Base-by-base conservation (phyloP, 2,797 vertebrate genomes). In the Pangasius mekongensis region DNA sequence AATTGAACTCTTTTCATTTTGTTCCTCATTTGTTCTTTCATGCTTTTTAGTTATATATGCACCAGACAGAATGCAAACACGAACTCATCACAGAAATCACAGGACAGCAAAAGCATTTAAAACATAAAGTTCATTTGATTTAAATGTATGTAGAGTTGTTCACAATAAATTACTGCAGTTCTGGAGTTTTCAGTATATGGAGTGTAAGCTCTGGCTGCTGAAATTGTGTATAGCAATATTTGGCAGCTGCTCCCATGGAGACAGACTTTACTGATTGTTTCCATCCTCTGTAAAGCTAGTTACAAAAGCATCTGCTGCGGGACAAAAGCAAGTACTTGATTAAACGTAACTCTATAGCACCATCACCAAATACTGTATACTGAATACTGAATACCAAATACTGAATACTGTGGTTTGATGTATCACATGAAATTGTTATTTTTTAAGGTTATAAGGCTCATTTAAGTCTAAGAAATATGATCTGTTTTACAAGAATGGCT, bases 221-320 rank as follows among this genome's bases (percentile, higher is more conserved):
- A 91, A 73, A 89, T 90, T 92, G 94, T 95, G 94, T 94, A 92
- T 89, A 92, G 89, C 84, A 87, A 84, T 93, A 92, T 94, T 94
- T 94, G 92, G 92, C 94, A 92, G 93, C 30, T 58, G 90, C 93
- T 91, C 73, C 91, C 93, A 92, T 93, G 91, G 94, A 94, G 92
- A 95, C 90, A 91, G 90, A 91, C 87, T 87, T 83, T 87, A 77
- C 86, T 93, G 94, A 95, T 95, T 92, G 92, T 94, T 95, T 94
- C 95, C 95, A 95, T 93, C 93, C 92, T 92, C 83, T 74, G 77
- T 56, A 91, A 90, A 86, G 83, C 85, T 90, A 87, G 91, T 90
- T 90, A 84, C 89, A 89, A 73, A 89, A 85, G 73, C 52, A 49
- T 88, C 77, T 78, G 89, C 49, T 82, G 49, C 52, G 22, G 76